Percentiles rank a stretch among this genome's conserved stretches.
Evolutionary conservation across 2,113 vertebrate genomes (phyloP).

Genomic region (Martes martes): DNA sequence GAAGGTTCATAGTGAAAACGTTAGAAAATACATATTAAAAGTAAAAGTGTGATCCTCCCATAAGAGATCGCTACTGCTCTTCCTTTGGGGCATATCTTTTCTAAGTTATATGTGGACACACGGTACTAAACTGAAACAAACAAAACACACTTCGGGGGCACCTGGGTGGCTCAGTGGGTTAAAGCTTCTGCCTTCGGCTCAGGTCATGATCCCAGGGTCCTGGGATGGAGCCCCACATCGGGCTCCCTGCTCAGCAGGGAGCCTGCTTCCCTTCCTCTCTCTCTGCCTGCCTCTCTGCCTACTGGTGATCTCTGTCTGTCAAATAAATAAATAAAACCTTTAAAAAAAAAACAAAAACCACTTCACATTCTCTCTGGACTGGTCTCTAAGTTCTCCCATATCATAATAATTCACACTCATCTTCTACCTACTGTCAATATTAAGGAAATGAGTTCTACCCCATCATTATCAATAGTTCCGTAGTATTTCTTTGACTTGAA

Average conservation of each 20-base stretch:
- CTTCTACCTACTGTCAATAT: background rate
- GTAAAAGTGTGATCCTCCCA: background rate
- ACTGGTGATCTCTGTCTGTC: too few species aligned
- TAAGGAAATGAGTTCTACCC: background rate
- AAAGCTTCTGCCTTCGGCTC: too few species aligned
- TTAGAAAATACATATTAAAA: background rate
- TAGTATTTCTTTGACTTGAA: background rate
- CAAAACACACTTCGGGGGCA: background rate
- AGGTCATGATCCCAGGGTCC: too few species aligned
- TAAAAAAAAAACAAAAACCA: too few species aligned
- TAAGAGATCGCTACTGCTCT: background rate
- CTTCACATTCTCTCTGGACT: background rate
- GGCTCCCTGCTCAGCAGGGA: too few species aligned
- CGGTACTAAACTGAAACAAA: background rate
- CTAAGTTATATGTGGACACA: too few species aligned
- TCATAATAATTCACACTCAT: background rate
- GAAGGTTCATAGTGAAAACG: background rate
- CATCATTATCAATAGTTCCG: background rate
- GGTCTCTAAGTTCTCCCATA: background rate
- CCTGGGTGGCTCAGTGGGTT: too few species aligned
- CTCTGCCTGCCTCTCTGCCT: too few species aligned
- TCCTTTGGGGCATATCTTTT: fast-evolving
- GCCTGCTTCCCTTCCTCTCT: too few species aligned
- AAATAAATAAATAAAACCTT: too few species aligned
- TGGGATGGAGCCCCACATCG: too few species aligned